Evolutionary conservation across 2,113 vertebrate species (phyloP).

Genomic region (Felis chaus): DNA sequence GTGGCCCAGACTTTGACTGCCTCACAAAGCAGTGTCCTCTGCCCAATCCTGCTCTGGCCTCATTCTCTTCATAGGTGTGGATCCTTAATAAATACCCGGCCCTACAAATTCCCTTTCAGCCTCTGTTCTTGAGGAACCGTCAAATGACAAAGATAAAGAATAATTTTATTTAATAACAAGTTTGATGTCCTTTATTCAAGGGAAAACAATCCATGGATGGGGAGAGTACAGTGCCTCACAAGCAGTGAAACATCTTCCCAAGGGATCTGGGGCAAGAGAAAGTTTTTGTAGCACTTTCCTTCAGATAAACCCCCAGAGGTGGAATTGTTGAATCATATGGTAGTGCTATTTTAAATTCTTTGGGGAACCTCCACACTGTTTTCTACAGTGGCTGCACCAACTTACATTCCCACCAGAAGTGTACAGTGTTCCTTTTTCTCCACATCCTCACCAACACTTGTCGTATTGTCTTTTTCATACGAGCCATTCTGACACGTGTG

Average conservation of each 20-base stretch:
- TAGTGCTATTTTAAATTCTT: neutral
- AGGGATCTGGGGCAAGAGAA: neutral
- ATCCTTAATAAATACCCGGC: neutral
- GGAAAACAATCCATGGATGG: neutral
- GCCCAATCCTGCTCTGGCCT: rapidly evolving
- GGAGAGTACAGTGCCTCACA: neutral
- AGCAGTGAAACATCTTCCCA: neutral
- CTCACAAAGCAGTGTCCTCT: neutral
- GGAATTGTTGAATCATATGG: neutral
- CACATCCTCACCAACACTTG: neutral
- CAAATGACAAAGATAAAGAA: neutral
- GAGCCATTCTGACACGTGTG: neutral
- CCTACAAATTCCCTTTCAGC: neutral
- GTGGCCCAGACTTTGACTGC: neutral
- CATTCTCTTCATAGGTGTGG: neutral
- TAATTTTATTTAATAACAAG: neutral
- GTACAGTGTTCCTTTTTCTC: neutral
- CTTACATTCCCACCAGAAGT: neutral
- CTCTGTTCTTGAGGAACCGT: neutral
- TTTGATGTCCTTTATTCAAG: neutral
- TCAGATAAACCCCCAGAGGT: neutral
- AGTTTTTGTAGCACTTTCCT: neutral
- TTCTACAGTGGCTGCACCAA: neutral
- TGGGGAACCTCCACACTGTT: neutral
- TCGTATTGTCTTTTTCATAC: neutral